Evolutionary conservation across 2,888 invertebrate species (phyloP), one percentile per base, ranked within the genome.

Genomic region (Epinotia ramella): DNA sequence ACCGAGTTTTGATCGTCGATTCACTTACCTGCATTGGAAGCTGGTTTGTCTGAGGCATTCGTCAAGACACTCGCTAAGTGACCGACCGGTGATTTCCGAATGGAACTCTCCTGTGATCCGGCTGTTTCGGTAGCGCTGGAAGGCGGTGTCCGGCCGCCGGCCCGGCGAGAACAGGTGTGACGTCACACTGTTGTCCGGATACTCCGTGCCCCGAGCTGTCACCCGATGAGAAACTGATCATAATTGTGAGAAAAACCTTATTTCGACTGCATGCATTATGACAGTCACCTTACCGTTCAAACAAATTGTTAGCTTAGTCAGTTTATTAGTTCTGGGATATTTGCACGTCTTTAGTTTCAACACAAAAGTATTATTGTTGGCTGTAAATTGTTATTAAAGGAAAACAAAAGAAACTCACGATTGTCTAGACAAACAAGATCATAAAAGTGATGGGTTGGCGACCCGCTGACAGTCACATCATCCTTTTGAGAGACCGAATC

Each of bases 401-500:
- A 75, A 73, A 71, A 77, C 70, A 67, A 76, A 73, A 95, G 64
- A 83, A 86, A 96, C 97, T 97, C 95, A 98, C 98, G 97, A 92
- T 97, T 98, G 88, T 98, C 98, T 82, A 98, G 94, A 87, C 98
- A 98, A 77, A 98, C 97, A 76, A 98, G 96, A 90, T 98, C 98
- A 86, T 97, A 98, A 87, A 98, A 97, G 87, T 98, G 97, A 89
- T 98, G 97, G 12, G 97, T 97, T 3, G 97, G 97, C 82, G 97
- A 97, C 82, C 96, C 97, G 88, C 97, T 97, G 53, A 97, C 96
- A 66, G 97, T 97, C 81, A 98, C 96, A 86, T 98, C 98, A 87
- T 98, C 97, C 86, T 97, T 97, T 87, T 98, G 97, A 0, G 98
- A 98, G 59, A 97, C 96, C 0, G 98, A 98, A 87, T 98, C 98